Evolutionary conservation across 2,888 invertebrate genomes (phyloP).

Genomic region (Acleris laterana): DNA sequence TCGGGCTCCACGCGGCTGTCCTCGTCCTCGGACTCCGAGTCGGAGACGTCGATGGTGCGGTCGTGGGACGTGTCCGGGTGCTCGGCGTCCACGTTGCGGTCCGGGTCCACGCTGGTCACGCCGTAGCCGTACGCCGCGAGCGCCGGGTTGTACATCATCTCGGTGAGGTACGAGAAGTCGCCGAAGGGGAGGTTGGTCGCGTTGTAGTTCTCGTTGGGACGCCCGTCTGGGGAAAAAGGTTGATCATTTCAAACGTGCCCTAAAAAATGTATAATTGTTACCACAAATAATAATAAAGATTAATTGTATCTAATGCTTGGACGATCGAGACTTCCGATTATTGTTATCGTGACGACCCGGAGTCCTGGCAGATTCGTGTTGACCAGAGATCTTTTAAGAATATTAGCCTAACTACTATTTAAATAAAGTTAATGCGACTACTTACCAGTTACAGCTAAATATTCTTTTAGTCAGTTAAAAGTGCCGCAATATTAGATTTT

Average conservation of each 20-base stretch:
- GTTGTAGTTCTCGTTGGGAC: conserved; percentile 82
- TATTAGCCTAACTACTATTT: conserved; percentile 22
- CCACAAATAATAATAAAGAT: too few relatives aligned
- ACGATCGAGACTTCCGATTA: too few relatives aligned
- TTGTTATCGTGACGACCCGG: too few relatives aligned
- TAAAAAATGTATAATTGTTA: too few relatives aligned
- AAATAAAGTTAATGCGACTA: conserved; percentile 7
- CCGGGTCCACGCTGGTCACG: conserved; percentile 66
- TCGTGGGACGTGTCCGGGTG: conserved; percentile 62
- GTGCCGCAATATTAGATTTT: conserved; percentile 44
- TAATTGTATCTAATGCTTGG: too few relatives aligned
- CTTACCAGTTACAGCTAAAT: conserved; percentile 24
- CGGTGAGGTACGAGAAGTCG: conserved; percentile 82
- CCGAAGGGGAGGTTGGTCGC: conserved; percentile 82
- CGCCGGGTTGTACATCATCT: conserved; percentile 77
- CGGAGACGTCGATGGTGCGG: conserved; percentile 75
- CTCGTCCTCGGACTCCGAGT: conserved; percentile 72
- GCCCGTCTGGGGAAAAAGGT: conserved; percentile 60
- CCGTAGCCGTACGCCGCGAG: conserved; percentile 66
- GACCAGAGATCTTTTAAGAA: too few relatives aligned
- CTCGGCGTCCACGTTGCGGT: conserved; percentile 64
- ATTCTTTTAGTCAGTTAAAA: not conserved
- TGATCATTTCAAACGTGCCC: too few relatives aligned
- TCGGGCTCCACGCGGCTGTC: conserved; percentile 67
- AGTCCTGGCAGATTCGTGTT: too few relatives aligned